Evolutionary conservation across 1,140 invertebrate species (phyloP).

Genomic region (Anoplolepis gracilipes): DNA sequence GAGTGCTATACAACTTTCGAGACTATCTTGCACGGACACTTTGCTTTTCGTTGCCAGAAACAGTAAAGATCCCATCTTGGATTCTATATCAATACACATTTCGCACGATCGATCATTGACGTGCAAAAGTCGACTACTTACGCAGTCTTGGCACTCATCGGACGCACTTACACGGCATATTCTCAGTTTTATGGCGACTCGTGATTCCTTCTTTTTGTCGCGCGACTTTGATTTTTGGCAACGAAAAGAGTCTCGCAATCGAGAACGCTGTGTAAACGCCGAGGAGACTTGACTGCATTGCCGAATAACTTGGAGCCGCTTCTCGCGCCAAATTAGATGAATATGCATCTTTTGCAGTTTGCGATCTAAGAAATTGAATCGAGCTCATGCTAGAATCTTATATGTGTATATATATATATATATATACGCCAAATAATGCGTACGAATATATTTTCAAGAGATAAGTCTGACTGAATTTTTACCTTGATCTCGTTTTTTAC

Average conservation of each 20-base stretch:
- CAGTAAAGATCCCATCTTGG: neutral
- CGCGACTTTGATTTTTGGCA: constrained; percentile 64
- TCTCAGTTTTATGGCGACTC: constrained; percentile 40
- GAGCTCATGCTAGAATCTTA: constrained; percentile 4
- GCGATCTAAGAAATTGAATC: constrained; percentile 23
- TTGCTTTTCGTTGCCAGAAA: constrained; percentile 62
- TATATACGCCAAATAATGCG: constrained; percentile 26
- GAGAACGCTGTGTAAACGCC: constrained; percentile 50
- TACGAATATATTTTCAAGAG: neutral
- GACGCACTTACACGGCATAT: constrained; percentile 44
- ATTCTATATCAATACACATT: constrained; percentile 1
- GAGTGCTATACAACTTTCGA: constrained; percentile 40
- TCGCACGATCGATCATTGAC: constrained; percentile 43
- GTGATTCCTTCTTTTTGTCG: neutral
- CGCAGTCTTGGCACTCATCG: constrained; percentile 54
- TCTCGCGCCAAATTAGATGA: constrained; percentile 53
- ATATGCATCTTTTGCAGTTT: constrained; percentile 57
- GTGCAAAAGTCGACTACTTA: constrained; percentile 5
- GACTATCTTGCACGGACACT: neutral
- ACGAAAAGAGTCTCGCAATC: constrained; percentile 54
- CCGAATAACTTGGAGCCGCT: constrained; percentile 63
- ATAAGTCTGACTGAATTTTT: neutral
- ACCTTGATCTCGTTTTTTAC: neutral
- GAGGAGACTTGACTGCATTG: constrained; percentile 62
- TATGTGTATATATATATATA: neutral